These are phyloP conservation scores for Drosophila biarmipes DNA, from an alignment of 1,140 invertebrate species.

Conservation along the genomic window DNA sequence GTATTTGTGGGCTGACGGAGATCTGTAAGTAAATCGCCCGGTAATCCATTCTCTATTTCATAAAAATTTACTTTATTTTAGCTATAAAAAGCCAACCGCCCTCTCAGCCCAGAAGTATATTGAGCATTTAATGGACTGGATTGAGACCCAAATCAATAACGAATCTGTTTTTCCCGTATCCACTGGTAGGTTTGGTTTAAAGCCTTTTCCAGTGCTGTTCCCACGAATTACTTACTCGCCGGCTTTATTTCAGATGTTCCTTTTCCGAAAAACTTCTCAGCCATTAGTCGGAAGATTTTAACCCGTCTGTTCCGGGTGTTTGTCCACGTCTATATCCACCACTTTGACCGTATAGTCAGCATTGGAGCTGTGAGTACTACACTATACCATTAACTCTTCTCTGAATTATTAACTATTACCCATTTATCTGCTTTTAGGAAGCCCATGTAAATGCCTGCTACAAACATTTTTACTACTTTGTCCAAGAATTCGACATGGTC, in stretches of 20 bases:
- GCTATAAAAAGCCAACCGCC: constrained; percentile 94
- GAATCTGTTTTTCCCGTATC: constrained; percentile 94
- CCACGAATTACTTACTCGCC: not conserved
- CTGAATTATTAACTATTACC: not conserved
- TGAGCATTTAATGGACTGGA: constrained; percentile 96
- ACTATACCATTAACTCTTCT: not conserved
- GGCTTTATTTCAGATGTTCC: constrained; percentile 33
- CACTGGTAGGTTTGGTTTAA: constrained; percentile 71
- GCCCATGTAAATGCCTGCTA: constrained; percentile 98
- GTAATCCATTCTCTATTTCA: too few relatives aligned
- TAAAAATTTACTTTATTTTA: constrained; percentile 8
- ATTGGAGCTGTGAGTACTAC: constrained; percentile 21
- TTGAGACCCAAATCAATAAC: constrained; percentile 96
- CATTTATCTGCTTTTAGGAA: constrained; percentile 87
- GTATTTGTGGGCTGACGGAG: constrained; percentile 96
- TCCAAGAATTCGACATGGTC: constrained; percentile 94
- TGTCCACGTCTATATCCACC: constrained; percentile 38
- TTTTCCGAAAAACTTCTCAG: constrained; percentile 32
- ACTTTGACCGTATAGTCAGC: constrained; percentile 35
- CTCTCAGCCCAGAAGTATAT: constrained; percentile 96
- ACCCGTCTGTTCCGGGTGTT: constrained; percentile 39
- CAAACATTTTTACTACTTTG: constrained; percentile 98
- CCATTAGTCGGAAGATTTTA: constrained; percentile 39
- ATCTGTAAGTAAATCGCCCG: constrained; percentile 74
- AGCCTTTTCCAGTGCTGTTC: too few relatives aligned